Conservation (phyloP, 2,888 invertebrate species). For the Cosmia trapezina region DNA sequence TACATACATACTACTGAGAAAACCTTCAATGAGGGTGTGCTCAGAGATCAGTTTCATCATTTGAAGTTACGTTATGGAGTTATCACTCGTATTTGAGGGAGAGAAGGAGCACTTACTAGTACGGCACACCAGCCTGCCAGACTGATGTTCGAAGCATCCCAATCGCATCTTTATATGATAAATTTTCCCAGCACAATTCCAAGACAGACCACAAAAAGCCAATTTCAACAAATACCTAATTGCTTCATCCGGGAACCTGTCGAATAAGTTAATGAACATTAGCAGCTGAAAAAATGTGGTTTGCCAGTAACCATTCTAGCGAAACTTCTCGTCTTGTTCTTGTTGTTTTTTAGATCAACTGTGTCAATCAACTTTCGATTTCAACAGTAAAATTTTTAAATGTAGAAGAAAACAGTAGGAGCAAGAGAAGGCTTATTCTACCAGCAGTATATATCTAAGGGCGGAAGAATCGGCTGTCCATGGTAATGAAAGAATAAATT, state of each 20-base stretch:
- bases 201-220: slow-evolving; percentile 11
- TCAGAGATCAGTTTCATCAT: not conserved
- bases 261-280: slow-evolving; percentile 28
- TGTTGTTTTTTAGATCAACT: slow-evolving; percentile 11
- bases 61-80: too few relatives aligned
- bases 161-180: not conserved
- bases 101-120: too few relatives aligned
- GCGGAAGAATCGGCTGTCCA: not conserved
- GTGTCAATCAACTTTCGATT: slow-evolving; percentile 32
- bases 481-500: not conserved
- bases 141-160: not conserved
- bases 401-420: not conserved
- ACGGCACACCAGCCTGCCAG: too few relatives aligned
- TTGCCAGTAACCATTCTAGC: slow-evolving; percentile 17
- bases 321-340: slow-evolving; percentile 25
- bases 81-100: not conserved
- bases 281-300: slow-evolving; percentile 30
- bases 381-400: not conserved
- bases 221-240: slow-evolving; percentile 45
- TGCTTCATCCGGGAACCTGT: slow-evolving; percentile 61
- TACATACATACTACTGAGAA: not conserved
- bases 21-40: not conserved
- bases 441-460: not conserved
- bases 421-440: not conserved
- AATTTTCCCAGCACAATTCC: not conserved